A percentile compares a stretch with the other conserved stretches of the same genome.
These are phyloP conservation scores for Drosophila sproati DNA, from an alignment of 1,140 invertebrate genomes.

Conservation along the genomic window DNA sequence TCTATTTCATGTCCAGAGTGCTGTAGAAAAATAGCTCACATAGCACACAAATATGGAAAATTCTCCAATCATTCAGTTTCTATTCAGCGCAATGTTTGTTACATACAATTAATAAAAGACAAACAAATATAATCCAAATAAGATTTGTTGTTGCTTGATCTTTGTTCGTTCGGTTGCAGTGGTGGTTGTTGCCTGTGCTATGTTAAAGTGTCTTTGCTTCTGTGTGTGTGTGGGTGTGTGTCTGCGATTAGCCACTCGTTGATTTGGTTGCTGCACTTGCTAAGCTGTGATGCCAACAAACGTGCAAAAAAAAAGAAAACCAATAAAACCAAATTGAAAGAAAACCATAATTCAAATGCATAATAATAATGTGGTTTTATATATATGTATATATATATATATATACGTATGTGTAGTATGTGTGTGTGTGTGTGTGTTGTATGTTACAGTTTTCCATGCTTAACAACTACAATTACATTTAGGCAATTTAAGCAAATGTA, in stretches of 20 bases:
- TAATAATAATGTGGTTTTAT: constrained; percentile 31
- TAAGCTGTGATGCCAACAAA: constrained; percentile 40
- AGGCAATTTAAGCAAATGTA: constrained; percentile 26
- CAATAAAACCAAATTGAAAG: constrained; percentile 24
- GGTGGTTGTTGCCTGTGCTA: constrained; percentile 75
- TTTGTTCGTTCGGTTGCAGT: constrained; percentile 71
- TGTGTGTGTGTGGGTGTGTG: constrained; percentile 19
- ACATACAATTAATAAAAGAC: not conserved
- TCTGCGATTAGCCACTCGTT: constrained; percentile 21
- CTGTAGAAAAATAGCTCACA: too few species aligned
- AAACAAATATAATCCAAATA: constrained; percentile 3
- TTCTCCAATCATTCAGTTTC: not conserved
- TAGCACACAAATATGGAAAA: too few species aligned
- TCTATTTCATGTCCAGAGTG: too few species aligned
- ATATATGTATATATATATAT: constrained; percentile 20
- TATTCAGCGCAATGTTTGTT: not conserved
- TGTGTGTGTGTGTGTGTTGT: constrained; percentile 14
- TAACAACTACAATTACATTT: constrained; percentile 26
- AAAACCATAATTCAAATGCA: constrained; percentile 23
- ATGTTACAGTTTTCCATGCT: constrained; percentile 16
- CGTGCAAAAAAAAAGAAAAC: constrained; percentile 14
- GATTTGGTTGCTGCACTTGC: constrained; percentile 35
- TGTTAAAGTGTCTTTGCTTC: constrained; percentile 29
- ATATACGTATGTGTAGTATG: constrained; percentile 4
- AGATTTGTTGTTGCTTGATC: constrained; percentile 18